phyloP scores from a whole-genome alignment of 2,888 invertebrate genomes.

The Lathronympha strigana region DNA sequence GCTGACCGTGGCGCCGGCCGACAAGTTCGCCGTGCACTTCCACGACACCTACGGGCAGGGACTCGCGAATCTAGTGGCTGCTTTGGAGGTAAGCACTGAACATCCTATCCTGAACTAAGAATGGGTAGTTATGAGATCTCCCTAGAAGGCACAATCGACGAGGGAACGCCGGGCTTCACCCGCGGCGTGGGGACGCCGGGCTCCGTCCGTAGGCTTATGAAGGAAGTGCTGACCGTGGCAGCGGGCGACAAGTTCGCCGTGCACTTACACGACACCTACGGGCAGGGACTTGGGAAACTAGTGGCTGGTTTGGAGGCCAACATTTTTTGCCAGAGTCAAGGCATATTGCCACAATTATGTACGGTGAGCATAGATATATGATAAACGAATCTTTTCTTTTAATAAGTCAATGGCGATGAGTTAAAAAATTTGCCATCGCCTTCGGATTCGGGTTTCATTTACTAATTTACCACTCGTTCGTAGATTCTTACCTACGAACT shows the following conservation, averaged over 20 bases:
- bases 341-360: too few species aligned
- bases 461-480: too few species aligned
- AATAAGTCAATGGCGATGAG: too few species aligned
- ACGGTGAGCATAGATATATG: too few species aligned
- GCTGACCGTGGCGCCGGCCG: constrained; percentile 83
- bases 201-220: constrained; percentile 89
- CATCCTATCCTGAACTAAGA: constrained; percentile 65
- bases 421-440: too few species aligned
- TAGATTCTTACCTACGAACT: too few species aligned
- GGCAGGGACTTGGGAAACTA: constrained; percentile 97
- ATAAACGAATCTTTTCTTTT: too few species aligned
- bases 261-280: constrained; percentile 99
- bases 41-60: constrained; percentile 99
- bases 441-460: too few species aligned
- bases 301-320: constrained; percentile 92
- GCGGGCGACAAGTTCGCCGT: constrained; percentile 91
- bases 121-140: constrained; percentile 98
- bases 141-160: constrained; percentile 95
- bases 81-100: constrained; percentile 87
- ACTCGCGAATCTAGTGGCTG: constrained; percentile 94
- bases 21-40: constrained; percentile 95
- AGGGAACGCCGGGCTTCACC: neutral
- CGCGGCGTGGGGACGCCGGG: constrained; percentile 95
- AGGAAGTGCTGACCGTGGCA: constrained; percentile 87
- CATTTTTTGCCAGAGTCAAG: too few species aligned